These are phyloP conservation scores for Andrena bucephala DNA, from an alignment of 2,888 invertebrate species.

Conservation along the genomic window DNA sequence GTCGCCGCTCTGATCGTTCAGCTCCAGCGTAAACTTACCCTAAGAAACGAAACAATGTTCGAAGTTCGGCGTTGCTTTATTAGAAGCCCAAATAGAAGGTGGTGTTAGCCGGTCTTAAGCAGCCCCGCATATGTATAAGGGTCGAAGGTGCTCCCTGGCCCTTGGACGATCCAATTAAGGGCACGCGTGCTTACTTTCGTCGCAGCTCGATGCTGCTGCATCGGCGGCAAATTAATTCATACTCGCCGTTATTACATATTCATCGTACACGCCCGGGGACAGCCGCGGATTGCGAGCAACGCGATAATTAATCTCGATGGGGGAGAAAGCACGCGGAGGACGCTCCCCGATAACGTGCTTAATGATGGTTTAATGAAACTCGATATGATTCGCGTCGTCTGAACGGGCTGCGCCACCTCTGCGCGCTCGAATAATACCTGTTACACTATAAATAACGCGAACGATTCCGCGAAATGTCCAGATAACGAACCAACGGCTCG, in stretches of 20 bases:
- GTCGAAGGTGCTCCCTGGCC: slow-evolving; percentile 26
- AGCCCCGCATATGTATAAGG: slow-evolving; percentile 46
- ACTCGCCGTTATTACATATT: slow-evolving; percentile 43
- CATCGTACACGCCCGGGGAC: slow-evolving; percentile 26
- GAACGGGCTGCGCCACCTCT: not conserved
- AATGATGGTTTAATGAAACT: slow-evolving; percentile 31
- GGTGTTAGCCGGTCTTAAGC: slow-evolving; percentile 13
- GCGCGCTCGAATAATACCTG: slow-evolving; percentile 11
- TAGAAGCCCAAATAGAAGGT: slow-evolving; percentile 31
- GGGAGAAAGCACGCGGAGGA: not conserved
- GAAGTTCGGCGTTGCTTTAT: slow-evolving; percentile 9
- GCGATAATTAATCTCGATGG: slow-evolving; percentile 50
- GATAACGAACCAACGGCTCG: slow-evolving; percentile 7
- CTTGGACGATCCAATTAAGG: slow-evolving; percentile 37
- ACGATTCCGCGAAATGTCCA: not conserved
- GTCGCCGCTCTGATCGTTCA: not conserved
- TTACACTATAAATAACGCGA: slow-evolving; percentile 10
- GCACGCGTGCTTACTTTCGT: not conserved
- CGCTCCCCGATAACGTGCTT: slow-evolving; percentile 26
- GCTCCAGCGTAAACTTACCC: too few species aligned
- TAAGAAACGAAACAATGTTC: not conserved
- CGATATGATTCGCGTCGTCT: not conserved
- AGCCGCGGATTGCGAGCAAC: slow-evolving; percentile 1
- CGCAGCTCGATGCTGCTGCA: not conserved
- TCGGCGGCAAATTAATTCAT: slow-evolving; percentile 47